phyloP scores from a whole-genome alignment of 1,140 invertebrate species.

The Drosophila pseudoananassae region DNA sequence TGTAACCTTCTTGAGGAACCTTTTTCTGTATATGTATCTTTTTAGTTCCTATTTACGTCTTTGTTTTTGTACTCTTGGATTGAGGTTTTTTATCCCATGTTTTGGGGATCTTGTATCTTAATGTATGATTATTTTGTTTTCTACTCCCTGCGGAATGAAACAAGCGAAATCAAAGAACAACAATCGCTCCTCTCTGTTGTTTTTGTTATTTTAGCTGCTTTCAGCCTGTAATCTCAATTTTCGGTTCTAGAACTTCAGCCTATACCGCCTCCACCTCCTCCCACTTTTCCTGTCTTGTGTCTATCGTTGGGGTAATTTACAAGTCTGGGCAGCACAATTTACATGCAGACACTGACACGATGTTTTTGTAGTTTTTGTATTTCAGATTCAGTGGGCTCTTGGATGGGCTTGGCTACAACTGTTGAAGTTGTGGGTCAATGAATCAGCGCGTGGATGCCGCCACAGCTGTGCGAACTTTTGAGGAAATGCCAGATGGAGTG shows the following conservation, averaged over 20 bases:
- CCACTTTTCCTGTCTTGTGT: slow-evolving; percentile 38
- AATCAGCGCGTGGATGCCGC: slow-evolving; percentile 61
- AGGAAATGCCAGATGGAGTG: slow-evolving; percentile 10
- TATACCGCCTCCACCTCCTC: slow-evolving; percentile 1
- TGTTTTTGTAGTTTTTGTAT: slow-evolving; percentile 27
- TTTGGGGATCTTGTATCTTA: slow-evolving; percentile 48
- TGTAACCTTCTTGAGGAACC: slow-evolving; percentile 13
- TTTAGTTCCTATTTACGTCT: slow-evolving; percentile 16
- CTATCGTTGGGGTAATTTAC: slow-evolving; percentile 67
- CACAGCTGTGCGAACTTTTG: slow-evolving; percentile 67
- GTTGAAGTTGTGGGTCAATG: slow-evolving; percentile 67
- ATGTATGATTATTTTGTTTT: slow-evolving; percentile 70
- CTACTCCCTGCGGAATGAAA: slow-evolving; percentile 51
- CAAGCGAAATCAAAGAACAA: slow-evolving; percentile 53
- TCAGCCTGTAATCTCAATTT: slow-evolving; percentile 61
- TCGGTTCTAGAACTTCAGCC: slow-evolving; percentile 28
- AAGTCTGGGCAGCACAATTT: slow-evolving; percentile 60
- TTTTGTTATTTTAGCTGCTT: slow-evolving; percentile 73
- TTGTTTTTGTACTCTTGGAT: not conserved
- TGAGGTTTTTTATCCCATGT: slow-evolving; percentile 2
- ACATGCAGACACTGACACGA: slow-evolving; percentile 56
- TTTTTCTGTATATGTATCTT: slow-evolving; percentile 15
- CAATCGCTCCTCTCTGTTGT: slow-evolving; percentile 37
- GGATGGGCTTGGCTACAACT: slow-evolving; percentile 49
- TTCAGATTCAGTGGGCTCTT: slow-evolving; percentile 4